A percentile compares a stretch with the other conserved stretches of the same genome.
Evolutionary conservation across 92 coral and sea anemone genomes (phyloP).

Genomic region (Palythoa caribaeorum): DNA sequence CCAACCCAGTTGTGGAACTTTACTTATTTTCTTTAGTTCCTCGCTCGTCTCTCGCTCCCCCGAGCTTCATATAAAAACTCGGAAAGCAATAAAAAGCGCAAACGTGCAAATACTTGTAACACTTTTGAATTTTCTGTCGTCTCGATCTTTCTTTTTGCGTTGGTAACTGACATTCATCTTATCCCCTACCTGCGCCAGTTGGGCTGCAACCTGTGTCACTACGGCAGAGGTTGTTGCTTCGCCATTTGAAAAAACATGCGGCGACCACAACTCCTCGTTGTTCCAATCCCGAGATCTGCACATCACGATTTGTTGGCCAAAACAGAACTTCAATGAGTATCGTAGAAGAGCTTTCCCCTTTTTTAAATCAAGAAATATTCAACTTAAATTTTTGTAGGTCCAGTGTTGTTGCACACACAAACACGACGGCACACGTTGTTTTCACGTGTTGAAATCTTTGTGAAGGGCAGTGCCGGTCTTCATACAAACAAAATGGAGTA

Average conservation of each 20-base stretch:
- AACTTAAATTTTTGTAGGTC: background rate
- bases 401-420: background rate
- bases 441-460: constrained; percentile 16
- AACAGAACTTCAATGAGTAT: background rate
- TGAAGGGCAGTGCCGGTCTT: background rate
- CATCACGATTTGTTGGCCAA: constrained; percentile 39
- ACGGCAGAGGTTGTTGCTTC: constrained; percentile 64
- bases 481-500: background rate
- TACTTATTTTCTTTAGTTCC: background rate
- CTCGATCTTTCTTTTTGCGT: constrained; percentile 61
- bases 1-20: constrained; percentile 23
- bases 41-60: constrained; percentile 6
- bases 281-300: constrained; percentile 70
- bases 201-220: constrained; percentile 82
- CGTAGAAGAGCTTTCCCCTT: background rate
- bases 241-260: constrained; percentile 53
- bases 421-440: constrained; percentile 5
- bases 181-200: constrained; percentile 89
- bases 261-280: constrained; percentile 47
- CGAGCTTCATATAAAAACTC: constrained; percentile 52
- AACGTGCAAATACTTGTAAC: constrained; percentile 76
- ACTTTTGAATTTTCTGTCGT: constrained; percentile 62
- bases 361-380: background rate
- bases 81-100: constrained; percentile 79
- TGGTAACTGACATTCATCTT: constrained; percentile 80